phyloP scores from a whole-genome alignment of 1,140 invertebrate species.

The Aphelenchoides fujianensis region DNA sequence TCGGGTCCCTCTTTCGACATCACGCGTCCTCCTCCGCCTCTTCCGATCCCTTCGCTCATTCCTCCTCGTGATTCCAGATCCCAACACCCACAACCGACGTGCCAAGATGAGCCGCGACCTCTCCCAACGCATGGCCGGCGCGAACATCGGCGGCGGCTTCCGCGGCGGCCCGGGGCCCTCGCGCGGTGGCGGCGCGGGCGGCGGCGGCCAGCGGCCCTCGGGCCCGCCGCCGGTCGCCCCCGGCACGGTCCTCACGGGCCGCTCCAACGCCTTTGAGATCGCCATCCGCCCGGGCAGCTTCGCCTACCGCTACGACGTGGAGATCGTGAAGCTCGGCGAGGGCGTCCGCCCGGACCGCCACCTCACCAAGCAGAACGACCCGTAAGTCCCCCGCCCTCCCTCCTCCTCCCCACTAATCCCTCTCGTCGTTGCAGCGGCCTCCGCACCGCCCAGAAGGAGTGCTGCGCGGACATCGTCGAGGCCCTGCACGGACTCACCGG shows the following conservation, averaged over 20 bases:
- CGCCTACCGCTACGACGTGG: constrained; percentile 5
- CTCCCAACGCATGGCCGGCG: no score
- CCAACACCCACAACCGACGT: no score
- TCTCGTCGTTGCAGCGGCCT: background rate
- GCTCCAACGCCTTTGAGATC: background rate
- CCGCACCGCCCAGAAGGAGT: background rate
- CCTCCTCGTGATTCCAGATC: no score
- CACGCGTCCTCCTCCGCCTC: no score
- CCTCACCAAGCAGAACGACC: constrained; percentile 4
- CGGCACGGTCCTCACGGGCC: background rate
- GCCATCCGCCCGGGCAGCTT: background rate
- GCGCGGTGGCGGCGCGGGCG: background rate
- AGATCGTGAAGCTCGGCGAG: background rate
- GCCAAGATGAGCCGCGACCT: no score
- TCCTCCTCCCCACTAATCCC: background rate
- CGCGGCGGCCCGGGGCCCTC: background rate
- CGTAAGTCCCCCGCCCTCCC: background rate
- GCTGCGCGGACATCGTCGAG: background rate
- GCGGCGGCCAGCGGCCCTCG: background rate
- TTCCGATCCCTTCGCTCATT: no score
- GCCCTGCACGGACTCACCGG: background rate
- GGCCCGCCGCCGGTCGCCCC: background rate
- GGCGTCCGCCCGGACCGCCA: background rate
- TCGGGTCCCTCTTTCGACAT: no score
- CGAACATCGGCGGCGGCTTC: no score